Evolutionary conservation across 1,140 invertebrate species (phyloP).

Genomic region (Carposina sasakii): DNA sequence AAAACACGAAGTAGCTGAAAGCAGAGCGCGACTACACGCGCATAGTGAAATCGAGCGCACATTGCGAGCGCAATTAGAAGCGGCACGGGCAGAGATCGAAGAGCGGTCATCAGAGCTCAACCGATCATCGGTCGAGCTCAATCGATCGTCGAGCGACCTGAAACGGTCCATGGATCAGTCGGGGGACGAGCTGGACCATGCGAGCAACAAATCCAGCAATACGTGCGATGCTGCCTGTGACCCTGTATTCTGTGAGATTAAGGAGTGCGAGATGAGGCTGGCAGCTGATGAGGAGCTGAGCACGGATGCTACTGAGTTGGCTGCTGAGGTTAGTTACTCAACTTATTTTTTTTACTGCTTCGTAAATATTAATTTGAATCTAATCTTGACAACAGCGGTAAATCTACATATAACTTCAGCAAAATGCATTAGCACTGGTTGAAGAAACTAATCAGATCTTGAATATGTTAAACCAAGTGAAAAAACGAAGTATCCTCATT

Average conservation of each 20-base stretch:
- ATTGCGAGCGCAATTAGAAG: slow-evolving; percentile 55
- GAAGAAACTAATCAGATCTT: too few relatives aligned
- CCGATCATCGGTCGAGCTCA: background rate
- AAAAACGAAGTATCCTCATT: background rate
- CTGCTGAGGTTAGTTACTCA: slow-evolving; percentile 61
- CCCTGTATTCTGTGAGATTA: slow-evolving; percentile 46
- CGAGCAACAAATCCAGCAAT: slow-evolving; percentile 24
- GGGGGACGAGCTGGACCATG: slow-evolving; percentile 1
- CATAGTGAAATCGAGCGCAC: slow-evolving; percentile 61
- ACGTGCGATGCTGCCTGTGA: slow-evolving; percentile 55
- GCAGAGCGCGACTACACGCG: slow-evolving; percentile 51
- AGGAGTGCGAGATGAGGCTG: slow-evolving; percentile 48
- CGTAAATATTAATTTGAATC: slow-evolving; percentile 9
- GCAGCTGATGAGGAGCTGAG: slow-evolving; percentile 52
- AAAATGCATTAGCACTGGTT: background rate
- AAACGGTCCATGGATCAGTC: slow-evolving; percentile 16
- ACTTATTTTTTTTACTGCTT: slow-evolving; percentile 1
- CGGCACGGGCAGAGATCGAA: slow-evolving; percentile 48
- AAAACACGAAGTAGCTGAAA: slow-evolving; percentile 64
- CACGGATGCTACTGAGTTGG: slow-evolving; percentile 58
- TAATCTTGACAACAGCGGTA: too few relatives aligned
- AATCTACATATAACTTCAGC: background rate
- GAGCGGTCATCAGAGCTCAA: background rate
- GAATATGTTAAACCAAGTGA: too few relatives aligned
- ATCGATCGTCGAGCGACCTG: slow-evolving; percentile 6